These are phyloP conservation scores for Encarsia formosa DNA, from an alignment of 2,888 invertebrate species.

Conservation along the genomic window DNA sequence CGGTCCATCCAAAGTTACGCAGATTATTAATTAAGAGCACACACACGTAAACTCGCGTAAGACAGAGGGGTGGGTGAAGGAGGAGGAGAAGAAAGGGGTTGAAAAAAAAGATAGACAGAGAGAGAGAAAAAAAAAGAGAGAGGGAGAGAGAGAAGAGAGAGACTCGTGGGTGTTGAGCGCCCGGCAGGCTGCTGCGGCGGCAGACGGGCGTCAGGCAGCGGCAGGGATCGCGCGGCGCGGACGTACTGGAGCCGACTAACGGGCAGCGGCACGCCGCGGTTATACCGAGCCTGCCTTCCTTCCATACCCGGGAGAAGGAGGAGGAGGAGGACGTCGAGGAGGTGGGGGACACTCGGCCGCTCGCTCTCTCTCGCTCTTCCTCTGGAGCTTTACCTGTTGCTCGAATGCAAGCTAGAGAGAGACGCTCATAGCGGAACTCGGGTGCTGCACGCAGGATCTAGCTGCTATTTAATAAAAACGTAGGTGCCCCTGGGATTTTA, in stretches of 20 bases:
- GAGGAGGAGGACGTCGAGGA: no score
- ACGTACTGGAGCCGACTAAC: slow-evolving; percentile 29
- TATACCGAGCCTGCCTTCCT: background rate
- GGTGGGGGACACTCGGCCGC: background rate
- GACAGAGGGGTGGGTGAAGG: background rate
- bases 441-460: no score
- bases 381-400: no score
- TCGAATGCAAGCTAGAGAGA: slow-evolving; percentile 9
- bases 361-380: no score
- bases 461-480: no score
- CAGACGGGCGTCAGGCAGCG: background rate
- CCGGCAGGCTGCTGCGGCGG: background rate
- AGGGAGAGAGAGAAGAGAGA: slow-evolving; percentile 9
- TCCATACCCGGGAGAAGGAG: background rate
- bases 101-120: slow-evolving; percentile 2
- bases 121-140: slow-evolving; percentile 1
- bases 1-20: no score
- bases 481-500: no score
- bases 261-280: slow-evolving; percentile 7
- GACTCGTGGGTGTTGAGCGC: background rate
- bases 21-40: no score
- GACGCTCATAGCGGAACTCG: slow-evolving; percentile 27
- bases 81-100: background rate
- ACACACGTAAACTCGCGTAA: no score
- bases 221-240: slow-evolving; percentile 22